phyloP scores from a whole-genome alignment of 2,113 vertebrate genomes.

The Drymodes brunneopygia region DNA sequence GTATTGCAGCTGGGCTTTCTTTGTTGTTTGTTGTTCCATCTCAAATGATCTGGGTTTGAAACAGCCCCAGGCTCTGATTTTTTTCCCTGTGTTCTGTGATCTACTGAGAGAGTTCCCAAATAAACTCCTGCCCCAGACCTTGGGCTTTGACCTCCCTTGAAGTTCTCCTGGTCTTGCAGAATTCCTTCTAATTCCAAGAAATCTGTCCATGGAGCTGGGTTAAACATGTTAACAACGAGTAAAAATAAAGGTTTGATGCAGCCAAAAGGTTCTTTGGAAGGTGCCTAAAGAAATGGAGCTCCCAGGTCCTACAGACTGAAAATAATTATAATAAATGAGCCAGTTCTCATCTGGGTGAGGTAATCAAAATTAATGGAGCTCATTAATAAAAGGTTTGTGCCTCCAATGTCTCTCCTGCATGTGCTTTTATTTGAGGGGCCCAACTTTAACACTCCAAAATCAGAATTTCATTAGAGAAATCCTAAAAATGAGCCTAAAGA shows the following conservation, averaged over 20 bases:
- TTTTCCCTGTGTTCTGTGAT: neutral
- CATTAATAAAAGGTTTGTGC: neutral
- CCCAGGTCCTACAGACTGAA: neutral
- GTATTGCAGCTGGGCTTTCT: fast-evolving
- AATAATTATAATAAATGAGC: neutral
- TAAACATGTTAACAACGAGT: neutral
- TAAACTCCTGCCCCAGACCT: neutral
- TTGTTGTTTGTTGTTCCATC: neutral
- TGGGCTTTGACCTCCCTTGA: neutral
- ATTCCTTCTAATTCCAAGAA: neutral
- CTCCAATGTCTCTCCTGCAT: neutral
- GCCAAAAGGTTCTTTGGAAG: neutral
- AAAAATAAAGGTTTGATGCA: neutral
- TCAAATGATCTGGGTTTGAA: neutral
- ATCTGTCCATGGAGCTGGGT: neutral
- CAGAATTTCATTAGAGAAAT: conserved; percentile 2
- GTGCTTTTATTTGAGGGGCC: neutral
- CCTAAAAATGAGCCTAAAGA: neutral
- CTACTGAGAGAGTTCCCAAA: neutral
- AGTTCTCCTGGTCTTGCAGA: neutral
- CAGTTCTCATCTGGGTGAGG: neutral
- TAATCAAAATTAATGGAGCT: neutral
- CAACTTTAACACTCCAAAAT: neutral
- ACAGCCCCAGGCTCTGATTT: neutral
- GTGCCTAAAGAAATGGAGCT: neutral